Evolutionary conservation across 1,140 invertebrate species (phyloP).

Genomic region (Tetramorium alpestre): DNA sequence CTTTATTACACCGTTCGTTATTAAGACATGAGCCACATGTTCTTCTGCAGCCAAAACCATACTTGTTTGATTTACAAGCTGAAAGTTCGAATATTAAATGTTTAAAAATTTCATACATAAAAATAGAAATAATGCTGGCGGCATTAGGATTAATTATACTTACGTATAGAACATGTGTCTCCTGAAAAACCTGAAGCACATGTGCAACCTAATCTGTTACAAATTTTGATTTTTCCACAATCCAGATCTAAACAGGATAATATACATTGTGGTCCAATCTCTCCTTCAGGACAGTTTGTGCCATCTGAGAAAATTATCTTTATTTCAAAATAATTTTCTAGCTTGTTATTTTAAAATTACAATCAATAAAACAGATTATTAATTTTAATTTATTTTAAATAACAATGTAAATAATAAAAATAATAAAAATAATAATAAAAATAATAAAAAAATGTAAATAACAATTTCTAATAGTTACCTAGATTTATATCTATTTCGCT

Average conservation of each 20-base stretch:
- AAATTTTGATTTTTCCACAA: conserved; percentile 49
- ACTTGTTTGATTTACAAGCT: conserved; percentile 42
- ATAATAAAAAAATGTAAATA: too few relatives aligned
- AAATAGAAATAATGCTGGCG: neutral
- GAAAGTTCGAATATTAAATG: neutral
- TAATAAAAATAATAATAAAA: too few relatives aligned
- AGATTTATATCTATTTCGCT: neutral
- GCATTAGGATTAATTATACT: neutral
- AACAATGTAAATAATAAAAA: too few relatives aligned
- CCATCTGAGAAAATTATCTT: neutral
- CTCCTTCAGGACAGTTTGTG: neutral
- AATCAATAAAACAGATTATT: neutral
- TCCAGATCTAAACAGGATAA: conserved; percentile 14
- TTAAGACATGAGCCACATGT: conserved; percentile 50
- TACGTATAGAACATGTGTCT: conserved; percentile 36
- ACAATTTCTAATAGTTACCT: conserved; percentile 27
- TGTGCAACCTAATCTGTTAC: conserved; percentile 53
- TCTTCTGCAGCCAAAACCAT: conserved; percentile 59
- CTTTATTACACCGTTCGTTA: conserved; percentile 14
- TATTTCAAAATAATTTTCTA: neutral
- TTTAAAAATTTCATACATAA: neutral
- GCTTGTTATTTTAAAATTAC: neutral
- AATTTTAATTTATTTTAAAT: neutral
- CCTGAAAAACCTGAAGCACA: conserved; percentile 58
- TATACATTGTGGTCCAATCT: conserved; percentile 56